Base-by-base conservation (phyloP, 2,888 invertebrate species). In the Andricus quercusramuli region DNA sequence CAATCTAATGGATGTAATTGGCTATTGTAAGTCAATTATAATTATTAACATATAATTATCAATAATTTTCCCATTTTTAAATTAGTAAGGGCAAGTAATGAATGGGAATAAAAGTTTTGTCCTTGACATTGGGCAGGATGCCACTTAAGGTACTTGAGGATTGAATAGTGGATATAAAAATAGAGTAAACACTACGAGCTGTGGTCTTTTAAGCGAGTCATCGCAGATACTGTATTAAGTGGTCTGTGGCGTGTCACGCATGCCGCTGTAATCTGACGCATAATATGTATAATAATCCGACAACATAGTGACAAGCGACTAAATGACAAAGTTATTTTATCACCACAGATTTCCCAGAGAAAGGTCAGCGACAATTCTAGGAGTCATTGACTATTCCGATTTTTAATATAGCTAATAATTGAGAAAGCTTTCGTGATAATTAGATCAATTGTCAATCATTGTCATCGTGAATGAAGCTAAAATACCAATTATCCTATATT, bases 221-320 rank as follows among this genome's bases (percentile, higher is more conserved):
- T 62, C 25, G 25, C 62, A 62, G 62, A 62, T 62, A 15, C 3
- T 62, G 13, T 62, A 62, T 25, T 25, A 62, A 62, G 62, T 62
- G 62, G 67, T 32, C 67, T 67, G 41, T 44, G 32, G 41, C 20
- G 37, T 67, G 67, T 67, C 67, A 37, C 41, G 20, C 59, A 29
- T 59, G 22, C 32, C 44, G 59, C 22, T 59, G 51, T 44, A 77
- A 77, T 70, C 70, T 44, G 64, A 77, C 70, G 70, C 79, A 81
- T 81, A 81, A 78, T 74, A 78, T 74, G 70, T 79, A 67, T 82
- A 82, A 82, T 82, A 82, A 82, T 82, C 78, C 37, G 66, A 79
- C 77, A 81, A 70, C 78, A 62, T 79, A 56, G 44, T 79, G 78
- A 78, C 81, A 82, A 62, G 2, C 25, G 15, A 62, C 25, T 13